These are phyloP conservation scores for Myotis planiceps DNA, from an alignment of 2,797 vertebrate genomes.

Conservation along the genomic window DNA sequence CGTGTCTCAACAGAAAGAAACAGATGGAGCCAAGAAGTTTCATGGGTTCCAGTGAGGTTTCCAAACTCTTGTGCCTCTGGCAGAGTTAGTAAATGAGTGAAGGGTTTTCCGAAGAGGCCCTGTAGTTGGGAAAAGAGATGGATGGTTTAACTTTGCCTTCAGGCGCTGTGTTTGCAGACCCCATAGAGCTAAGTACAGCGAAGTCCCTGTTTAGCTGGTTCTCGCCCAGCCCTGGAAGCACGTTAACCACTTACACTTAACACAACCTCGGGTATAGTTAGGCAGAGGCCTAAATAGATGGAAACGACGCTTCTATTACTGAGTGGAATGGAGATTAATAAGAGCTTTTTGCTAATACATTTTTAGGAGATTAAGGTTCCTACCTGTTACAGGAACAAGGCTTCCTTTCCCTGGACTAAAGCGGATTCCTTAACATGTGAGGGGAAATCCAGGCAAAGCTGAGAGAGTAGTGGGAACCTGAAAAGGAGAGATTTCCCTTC, in stretches of 20 bases:
- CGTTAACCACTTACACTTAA: background rate
- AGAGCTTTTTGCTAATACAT: background rate
- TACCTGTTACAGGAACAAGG: background rate
- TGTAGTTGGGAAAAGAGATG: background rate
- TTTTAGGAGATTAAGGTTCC: background rate
- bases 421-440: background rate
- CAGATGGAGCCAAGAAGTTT: background rate
- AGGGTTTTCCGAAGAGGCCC: background rate
- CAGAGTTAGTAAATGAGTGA: background rate
- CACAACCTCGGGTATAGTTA: background rate
- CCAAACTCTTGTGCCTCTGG: background rate
- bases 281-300: background rate
- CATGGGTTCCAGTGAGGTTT: background rate
- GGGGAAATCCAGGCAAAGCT: background rate
- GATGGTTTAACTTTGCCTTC: background rate
- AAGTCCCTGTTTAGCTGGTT: background rate
- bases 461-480: background rate
- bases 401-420: background rate
- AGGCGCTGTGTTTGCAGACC: background rate
- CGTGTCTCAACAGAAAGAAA: background rate
- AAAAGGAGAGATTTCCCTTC: background rate
- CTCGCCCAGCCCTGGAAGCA: background rate
- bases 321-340: background rate
- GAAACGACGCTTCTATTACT: background rate
- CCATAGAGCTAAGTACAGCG: background rate